A percentile compares a stretch with the other conserved stretches of the same genome.
These are phyloP conservation scores for Drosophila sp. DNA, from an alignment of 1,140 invertebrate genomes.

Conservation along the genomic window DNA sequence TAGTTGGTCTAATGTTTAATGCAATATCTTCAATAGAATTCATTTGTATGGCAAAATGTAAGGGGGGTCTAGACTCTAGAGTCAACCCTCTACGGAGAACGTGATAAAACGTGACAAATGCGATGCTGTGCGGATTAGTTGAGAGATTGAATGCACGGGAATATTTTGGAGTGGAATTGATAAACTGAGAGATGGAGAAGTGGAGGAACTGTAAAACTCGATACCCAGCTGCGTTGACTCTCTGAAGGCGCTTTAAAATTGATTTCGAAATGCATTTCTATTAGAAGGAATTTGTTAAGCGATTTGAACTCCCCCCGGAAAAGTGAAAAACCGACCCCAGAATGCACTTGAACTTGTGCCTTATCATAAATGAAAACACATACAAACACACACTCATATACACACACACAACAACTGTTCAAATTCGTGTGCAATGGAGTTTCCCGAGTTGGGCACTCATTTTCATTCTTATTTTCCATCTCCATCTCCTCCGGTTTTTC, in stretches of 20 bases:
- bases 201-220: not conserved
- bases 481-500: not conserved
- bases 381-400: not conserved
- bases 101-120: conserved; percentile 63
- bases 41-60: conserved; percentile 8
- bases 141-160: conserved; percentile 5
- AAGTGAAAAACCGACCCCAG: conserved; percentile 17
- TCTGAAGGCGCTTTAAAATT: conserved; percentile 41
- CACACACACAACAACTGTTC: conserved; percentile 45
- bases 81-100: conserved; percentile 23
- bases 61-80: not conserved
- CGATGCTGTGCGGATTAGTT: conserved; percentile 46
- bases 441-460: conserved; percentile 30
- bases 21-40: conserved; percentile 45
- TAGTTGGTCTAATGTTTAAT: conserved; percentile 38
- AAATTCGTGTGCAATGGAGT: conserved; percentile 51
- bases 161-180: conserved; percentile 10
- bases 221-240: conserved; percentile 40
- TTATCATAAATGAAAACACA: conserved; percentile 26
- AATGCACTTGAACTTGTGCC: conserved; percentile 59
- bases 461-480: conserved; percentile 11
- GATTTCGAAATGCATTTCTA: conserved; percentile 57
- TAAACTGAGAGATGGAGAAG: not conserved
- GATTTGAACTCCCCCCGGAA: conserved; percentile 41
- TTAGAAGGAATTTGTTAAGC: conserved; percentile 54